These are phyloP conservation scores for Crotalus helleri DNA, from an alignment of 2,113 vertebrate genomes.

Conservation along the genomic window DNA sequence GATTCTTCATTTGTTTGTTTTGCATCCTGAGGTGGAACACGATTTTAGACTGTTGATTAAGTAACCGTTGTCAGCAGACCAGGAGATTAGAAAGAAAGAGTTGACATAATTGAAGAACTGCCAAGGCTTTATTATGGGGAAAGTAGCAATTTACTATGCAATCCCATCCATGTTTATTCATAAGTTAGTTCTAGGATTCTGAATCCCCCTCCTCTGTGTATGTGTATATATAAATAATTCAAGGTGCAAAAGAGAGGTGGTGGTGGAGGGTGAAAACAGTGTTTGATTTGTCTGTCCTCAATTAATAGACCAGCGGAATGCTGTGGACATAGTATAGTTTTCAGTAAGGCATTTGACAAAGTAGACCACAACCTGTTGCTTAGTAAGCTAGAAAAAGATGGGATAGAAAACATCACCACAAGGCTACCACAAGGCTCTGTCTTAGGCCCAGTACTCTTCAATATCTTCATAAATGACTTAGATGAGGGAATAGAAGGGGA, in stretches of 20 bases:
- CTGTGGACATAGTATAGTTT: too few relatives aligned
- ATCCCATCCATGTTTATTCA: neutral
- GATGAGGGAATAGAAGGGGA: too few relatives aligned
- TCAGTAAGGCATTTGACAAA: too few relatives aligned
- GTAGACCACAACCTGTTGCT: too few relatives aligned
- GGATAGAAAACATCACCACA: too few relatives aligned
- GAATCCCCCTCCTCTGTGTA: neutral
- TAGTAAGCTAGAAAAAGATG: too few relatives aligned
- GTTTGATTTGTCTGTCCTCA: neutral
- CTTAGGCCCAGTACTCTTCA: too few relatives aligned
- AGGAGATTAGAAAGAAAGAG: neutral
- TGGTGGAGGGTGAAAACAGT: neutral
- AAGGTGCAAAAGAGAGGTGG: neutral
- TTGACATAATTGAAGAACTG: neutral
- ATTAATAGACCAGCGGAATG: too few relatives aligned
- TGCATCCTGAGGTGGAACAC: neutral
- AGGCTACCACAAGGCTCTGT: too few relatives aligned
- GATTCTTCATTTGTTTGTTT: neutral
- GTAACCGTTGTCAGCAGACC: neutral
- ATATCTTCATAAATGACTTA: too few relatives aligned
- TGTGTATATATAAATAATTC: neutral
- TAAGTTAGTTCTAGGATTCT: neutral
- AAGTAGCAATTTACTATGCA: neutral
- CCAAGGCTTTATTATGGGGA: neutral
- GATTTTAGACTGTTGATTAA: neutral